Evolutionary conservation across 1,140 invertebrate species (phyloP), one percentile per base, ranked within the genome.

Genomic region (Drosophila lini): DNA sequence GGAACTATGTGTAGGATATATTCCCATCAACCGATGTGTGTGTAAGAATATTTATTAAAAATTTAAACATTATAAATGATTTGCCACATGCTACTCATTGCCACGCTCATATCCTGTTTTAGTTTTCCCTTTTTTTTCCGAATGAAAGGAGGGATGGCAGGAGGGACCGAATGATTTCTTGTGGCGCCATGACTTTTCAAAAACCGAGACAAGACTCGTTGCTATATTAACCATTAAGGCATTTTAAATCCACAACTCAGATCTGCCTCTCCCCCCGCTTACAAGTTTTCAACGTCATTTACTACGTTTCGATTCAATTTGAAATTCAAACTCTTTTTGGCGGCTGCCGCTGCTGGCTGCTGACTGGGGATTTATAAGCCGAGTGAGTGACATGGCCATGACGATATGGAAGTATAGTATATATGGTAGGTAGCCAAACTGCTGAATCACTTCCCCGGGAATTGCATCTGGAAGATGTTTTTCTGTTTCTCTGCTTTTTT

Each of bases 31-130:
- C 28, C 10, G 52, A 48, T 73, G 47, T 45, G 59, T 79, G 44
- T 34, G 64, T 8, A 48, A 59, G 80, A 78, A 88, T 89, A 88
- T 89, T 89, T 89, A 80, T 88, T 80, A 89, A 80, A 83, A 89
- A 80, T 88, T 78, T 74, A 74, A 89, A 88, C 80, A 80, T 89
- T 89, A 83, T 88, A 83, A 88, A 88, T 88, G 84, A 88, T 80
- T 89, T 78, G 74, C 75, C 75, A 62, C 53, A 78, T 78, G 68
- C 70, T 71, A 73, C 69, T 73, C 69, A 73, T 73, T 73, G 69
- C 69, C 69, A 71, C 60, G 67, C 45, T 80, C 67, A 85, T 85
- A 81, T 78, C 78, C 78, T 71, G 81, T 57, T 52, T 73, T 45
- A 65, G 71, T 75, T 75, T 50, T 34, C 32, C 42, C 45, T 28